phyloP scores from a whole-genome alignment of 2,797 vertebrate species.

The Propithecus deckenii region DNA sequence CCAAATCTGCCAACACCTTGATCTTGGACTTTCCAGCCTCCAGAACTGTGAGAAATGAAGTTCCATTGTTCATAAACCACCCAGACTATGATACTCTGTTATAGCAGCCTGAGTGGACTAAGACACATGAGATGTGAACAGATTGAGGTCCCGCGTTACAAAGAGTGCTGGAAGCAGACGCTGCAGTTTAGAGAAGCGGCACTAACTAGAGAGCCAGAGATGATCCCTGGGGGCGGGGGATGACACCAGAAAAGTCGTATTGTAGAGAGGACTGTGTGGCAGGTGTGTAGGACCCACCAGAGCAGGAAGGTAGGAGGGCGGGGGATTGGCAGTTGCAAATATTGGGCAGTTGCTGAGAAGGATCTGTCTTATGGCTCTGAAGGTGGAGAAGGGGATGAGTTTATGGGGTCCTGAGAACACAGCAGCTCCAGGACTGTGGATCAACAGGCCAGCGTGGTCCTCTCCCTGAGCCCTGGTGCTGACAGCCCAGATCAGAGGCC shows the following conservation, averaged over 20 bases:
- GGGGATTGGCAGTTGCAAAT: fast-evolving
- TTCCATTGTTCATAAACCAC: background rate
- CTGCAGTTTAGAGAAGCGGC: background rate
- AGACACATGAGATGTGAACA: too few species aligned
- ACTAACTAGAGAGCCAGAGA: background rate
- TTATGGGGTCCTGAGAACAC: background rate
- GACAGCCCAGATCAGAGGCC: background rate
- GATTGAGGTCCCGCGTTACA: fast-evolving
- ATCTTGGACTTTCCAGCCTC: background rate
- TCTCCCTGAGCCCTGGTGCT: background rate
- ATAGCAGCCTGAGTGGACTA: background rate
- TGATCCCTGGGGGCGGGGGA: fast-evolving
- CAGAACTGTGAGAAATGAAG: background rate
- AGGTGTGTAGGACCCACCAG: background rate
- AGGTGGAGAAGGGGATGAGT: fast-evolving
- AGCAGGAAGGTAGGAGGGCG: too few species aligned
- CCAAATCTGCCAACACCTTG: background rate
- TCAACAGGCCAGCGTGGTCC: background rate
- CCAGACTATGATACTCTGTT: background rate
- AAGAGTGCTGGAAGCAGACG: fast-evolving
- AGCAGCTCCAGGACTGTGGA: background rate
- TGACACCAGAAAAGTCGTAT: fast-evolving
- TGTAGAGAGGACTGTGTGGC: background rate
- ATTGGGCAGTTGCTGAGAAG: background rate
- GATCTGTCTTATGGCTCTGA: background rate